These are phyloP conservation scores for Gavia stellata DNA, from an alignment of 2,113 vertebrate genomes.

Conservation along the genomic window DNA sequence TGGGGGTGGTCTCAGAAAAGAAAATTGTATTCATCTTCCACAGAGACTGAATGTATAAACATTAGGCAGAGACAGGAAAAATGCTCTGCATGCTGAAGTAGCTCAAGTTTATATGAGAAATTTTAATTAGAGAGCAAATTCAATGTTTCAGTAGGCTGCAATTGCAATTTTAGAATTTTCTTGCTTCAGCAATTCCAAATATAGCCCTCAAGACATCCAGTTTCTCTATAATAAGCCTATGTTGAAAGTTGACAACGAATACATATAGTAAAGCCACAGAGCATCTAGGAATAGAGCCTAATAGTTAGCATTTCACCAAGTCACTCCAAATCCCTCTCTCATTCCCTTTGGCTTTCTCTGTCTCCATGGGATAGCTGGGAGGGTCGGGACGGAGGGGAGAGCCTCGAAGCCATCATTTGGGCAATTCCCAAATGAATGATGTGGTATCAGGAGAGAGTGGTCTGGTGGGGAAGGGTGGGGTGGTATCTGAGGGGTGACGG, in stretches of 20 bases:
- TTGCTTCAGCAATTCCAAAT: constrained; percentile 53
- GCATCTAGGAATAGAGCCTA: background rate
- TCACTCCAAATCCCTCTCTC: background rate
- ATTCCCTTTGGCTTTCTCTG: background rate
- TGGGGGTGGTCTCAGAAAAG: background rate
- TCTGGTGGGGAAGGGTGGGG: background rate
- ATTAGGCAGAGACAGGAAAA: background rate
- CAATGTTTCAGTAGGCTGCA: constrained; percentile 39
- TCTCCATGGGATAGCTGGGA: background rate
- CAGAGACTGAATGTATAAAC: background rate
- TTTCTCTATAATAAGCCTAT: constrained; percentile 19
- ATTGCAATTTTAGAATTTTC: constrained; percentile 32
- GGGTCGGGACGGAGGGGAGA: rapidly evolving
- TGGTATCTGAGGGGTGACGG: background rate
- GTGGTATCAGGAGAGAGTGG: background rate
- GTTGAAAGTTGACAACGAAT: constrained; percentile 10
- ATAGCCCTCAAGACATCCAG: constrained; percentile 44
- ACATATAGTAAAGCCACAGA: constrained; percentile 26
- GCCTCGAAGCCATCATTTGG: background rate
- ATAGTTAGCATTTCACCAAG: background rate
- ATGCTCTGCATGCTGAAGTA: background rate
- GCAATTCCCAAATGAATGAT: background rate
- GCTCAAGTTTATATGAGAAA: background rate
- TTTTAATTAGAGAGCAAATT: constrained; percentile 52
- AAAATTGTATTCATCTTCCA: background rate